These are phyloP conservation scores for Neopelma chrysocephalum DNA, from an alignment of 2,797 vertebrate genomes.

Conservation along the genomic window DNA sequence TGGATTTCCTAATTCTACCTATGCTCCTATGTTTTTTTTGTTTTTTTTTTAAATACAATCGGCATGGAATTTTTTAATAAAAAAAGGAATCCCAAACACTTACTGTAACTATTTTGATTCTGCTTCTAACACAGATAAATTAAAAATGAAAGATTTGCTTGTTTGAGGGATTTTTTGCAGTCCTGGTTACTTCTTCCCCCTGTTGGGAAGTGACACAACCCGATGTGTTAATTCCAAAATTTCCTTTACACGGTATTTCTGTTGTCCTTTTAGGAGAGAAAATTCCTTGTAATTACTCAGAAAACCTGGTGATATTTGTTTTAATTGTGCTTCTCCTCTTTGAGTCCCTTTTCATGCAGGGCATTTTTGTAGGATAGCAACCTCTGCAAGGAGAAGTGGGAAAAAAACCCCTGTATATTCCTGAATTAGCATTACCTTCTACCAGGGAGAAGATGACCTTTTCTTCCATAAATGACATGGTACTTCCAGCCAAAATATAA, in stretches of 20 bases:
- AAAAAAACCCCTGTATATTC: neutral
- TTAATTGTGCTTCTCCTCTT: neutral
- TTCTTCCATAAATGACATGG: neutral
- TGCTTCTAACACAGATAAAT: constrained; percentile 49
- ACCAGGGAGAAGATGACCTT: neutral
- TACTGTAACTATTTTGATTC: constrained; percentile 66
- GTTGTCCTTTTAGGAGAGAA: neutral
- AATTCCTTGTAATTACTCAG: neutral
- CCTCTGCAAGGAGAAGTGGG: neutral
- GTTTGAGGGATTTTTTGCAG: constrained; percentile 7
- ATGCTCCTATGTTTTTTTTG: neutral
- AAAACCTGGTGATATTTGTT: neutral
- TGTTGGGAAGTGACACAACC: neutral
- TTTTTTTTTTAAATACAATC: constrained; percentile 47
- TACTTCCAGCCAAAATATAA: neutral
- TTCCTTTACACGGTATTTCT: neutral
- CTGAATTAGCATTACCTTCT: neutral
- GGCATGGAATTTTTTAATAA: constrained; percentile 79
- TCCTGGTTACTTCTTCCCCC: neutral
- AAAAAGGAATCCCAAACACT: constrained; percentile 77
- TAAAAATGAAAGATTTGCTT: constrained; percentile 49
- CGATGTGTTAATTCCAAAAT: neutral
- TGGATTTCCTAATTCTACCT: constrained; percentile 65
- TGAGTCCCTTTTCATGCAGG: neutral
- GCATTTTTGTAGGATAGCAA: neutral